Percentiles rank a stretch among this genome's conserved stretches.
Evolutionary conservation across 53 echinoderm and acorn worm species (phyloP).

Genomic region (Mesocentrotus franciscanus): DNA sequence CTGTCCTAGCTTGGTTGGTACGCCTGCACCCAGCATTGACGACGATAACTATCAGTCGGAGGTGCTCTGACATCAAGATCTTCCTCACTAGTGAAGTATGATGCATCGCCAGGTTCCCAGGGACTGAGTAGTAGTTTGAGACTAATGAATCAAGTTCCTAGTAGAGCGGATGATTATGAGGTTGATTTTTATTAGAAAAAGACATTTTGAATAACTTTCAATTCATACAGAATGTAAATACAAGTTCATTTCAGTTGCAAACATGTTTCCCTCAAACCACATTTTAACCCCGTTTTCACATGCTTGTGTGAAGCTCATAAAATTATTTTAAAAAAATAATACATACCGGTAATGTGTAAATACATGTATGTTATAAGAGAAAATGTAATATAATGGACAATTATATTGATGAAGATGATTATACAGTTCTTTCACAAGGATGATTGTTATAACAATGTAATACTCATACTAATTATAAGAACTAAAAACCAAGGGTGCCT

Average conservation of each 20-base stretch:
- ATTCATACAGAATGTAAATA: background rate
- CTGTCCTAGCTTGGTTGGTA: background rate
- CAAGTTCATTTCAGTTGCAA: background rate
- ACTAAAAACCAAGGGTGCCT: too few species aligned
- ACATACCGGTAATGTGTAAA: background rate
- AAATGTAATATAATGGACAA: background rate
- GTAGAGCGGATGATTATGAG: background rate
- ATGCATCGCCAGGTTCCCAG: background rate
- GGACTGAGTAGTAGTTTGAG: background rate
- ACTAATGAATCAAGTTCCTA: background rate
- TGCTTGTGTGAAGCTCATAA: background rate
- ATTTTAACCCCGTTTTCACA: background rate
- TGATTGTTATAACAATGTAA: too few species aligned
- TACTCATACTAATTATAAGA: too few species aligned
- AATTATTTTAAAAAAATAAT: background rate
- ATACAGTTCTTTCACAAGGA: too few species aligned
- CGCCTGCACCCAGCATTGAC: background rate
- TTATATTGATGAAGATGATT: background rate
- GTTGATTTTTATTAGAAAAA: background rate
- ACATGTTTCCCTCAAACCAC: background rate
- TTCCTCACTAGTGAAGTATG: slow-evolving; percentile 39
- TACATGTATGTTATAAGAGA: background rate
- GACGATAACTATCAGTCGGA: slow-evolving; percentile 17
- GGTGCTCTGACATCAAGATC: slow-evolving; percentile 58
- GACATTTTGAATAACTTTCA: background rate